Conservation (phyloP, 1,140 invertebrate species). For the Scaptomyza montana region DNA sequence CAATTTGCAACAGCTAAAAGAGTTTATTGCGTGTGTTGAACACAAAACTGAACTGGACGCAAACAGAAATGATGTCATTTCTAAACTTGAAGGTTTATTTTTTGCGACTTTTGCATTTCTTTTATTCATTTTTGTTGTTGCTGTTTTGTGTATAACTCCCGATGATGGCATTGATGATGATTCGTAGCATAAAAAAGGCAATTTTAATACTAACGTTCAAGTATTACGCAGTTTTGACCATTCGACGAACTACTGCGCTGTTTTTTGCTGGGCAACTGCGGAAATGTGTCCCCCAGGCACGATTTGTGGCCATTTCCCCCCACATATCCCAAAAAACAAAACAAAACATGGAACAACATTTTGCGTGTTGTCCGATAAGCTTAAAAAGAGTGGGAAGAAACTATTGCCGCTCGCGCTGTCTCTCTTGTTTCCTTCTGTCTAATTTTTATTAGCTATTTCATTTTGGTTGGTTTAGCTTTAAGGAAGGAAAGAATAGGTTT, state of each 20-base stretch:
- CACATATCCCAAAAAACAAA: neutral
- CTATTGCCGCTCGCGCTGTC: neutral
- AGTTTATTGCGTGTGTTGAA: constrained; percentile 6
- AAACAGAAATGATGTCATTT: constrained; percentile 62
- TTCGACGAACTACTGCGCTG: constrained; percentile 9
- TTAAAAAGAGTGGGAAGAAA: neutral
- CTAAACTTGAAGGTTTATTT: constrained; percentile 48
- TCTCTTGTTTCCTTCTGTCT: neutral
- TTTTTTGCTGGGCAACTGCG: constrained; percentile 1
- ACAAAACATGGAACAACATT: constrained; percentile 4
- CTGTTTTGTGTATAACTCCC: constrained; percentile 18
- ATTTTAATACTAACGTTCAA: constrained; percentile 17
- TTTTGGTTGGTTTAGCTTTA: constrained; percentile 15
- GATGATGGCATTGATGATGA: constrained; percentile 34
- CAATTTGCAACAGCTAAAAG: constrained; percentile 16
- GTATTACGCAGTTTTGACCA: constrained; percentile 27
- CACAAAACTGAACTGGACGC: too few relatives aligned
- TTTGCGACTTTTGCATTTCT: constrained; percentile 38
- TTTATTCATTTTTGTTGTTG: neutral
- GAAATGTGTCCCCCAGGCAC: constrained; percentile 31
- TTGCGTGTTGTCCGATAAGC: constrained; percentile 25
- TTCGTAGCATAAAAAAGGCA: constrained; percentile 43
- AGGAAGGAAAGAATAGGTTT: neutral
- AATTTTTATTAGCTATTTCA: constrained; percentile 44
- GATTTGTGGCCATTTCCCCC: constrained; percentile 13